phyloP scores from a whole-genome alignment of 1,140 invertebrate species.

The Contarinia nasturtii region DNA sequence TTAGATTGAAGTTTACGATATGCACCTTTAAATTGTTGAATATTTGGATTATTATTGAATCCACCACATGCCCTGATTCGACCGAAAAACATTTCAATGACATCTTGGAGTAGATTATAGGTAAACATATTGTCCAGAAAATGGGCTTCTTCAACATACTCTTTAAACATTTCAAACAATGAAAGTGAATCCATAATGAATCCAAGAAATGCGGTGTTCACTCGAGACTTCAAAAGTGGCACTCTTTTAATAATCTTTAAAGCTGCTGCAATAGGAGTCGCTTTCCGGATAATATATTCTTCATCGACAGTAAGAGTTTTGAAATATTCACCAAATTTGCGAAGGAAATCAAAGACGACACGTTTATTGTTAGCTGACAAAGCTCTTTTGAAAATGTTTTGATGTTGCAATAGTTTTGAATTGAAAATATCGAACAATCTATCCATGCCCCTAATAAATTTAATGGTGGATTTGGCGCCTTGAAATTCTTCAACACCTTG shows the following conservation, averaged over 20 bases:
- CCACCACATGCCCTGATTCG: conserved; percentile 15
- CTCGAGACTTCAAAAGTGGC: background rate
- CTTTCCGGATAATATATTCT: no score
- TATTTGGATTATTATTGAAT: conserved; percentile 22
- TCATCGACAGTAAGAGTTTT: background rate
- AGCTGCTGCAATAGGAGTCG: no score
- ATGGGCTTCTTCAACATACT: background rate
- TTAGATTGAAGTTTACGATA: background rate
- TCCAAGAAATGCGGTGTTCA: background rate
- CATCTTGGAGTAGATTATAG: conserved; percentile 21
- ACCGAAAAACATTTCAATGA: conserved; percentile 21
- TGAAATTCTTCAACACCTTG: background rate
- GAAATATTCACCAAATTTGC: background rate
- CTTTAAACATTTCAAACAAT: background rate
- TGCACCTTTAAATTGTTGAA: conserved; percentile 7
- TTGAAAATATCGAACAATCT: background rate
- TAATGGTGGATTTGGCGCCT: background rate
- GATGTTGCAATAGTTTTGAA: background rate
- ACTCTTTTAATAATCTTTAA: no score
- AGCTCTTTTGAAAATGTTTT: background rate
- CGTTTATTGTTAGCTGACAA: background rate
- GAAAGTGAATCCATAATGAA: background rate
- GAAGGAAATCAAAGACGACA: background rate
- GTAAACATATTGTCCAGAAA: background rate
- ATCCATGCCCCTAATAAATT: background rate